Percentiles rank a stretch among this genome's conserved stretches.
Evolutionary conservation across 37 sponge, comb jelly and placozoan species (phyloP).

Genomic region (Bolinopsis microptera): DNA sequence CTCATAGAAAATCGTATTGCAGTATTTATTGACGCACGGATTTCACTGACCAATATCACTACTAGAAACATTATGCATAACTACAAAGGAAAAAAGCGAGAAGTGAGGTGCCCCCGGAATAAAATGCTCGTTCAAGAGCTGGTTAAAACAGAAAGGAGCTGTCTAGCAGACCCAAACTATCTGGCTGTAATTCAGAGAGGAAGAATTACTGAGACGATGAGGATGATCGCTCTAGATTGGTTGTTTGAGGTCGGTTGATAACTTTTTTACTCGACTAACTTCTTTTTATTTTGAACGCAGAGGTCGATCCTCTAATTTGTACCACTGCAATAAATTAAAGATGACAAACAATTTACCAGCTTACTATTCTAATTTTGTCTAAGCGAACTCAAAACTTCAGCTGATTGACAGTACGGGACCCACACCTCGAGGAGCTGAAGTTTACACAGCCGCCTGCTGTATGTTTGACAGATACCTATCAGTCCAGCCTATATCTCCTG

Average conservation of each 20-base stretch:
- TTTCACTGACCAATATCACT: no score
- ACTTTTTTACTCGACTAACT: not conserved
- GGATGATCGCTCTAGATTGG: constrained; percentile 5
- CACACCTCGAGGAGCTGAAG: not conserved
- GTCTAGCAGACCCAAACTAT: constrained; percentile 51
- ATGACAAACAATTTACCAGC: no score
- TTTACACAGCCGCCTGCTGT: not conserved
- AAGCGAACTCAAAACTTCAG: no score
- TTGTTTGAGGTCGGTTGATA: not conserved
- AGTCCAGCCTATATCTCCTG: not conserved
- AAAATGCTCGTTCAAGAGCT: not conserved
- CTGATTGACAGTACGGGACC: not conserved
- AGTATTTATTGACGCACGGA: no score
- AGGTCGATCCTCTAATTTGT: no score
- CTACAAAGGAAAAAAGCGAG: no score
- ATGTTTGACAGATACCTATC: constrained; percentile 36
- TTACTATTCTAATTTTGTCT: no score
- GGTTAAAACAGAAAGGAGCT: not conserved
- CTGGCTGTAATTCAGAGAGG: not conserved
- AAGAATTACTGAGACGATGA: not conserved
- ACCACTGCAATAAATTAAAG: no score
- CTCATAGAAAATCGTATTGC: no score
- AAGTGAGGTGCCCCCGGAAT: not conserved
- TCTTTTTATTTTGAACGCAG: no score
- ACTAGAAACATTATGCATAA: no score